Percentiles rank a stretch among this genome's conserved stretches.
Conservation (phyloP, 1,140 invertebrate species). For the Augochlora pura region DNA sequence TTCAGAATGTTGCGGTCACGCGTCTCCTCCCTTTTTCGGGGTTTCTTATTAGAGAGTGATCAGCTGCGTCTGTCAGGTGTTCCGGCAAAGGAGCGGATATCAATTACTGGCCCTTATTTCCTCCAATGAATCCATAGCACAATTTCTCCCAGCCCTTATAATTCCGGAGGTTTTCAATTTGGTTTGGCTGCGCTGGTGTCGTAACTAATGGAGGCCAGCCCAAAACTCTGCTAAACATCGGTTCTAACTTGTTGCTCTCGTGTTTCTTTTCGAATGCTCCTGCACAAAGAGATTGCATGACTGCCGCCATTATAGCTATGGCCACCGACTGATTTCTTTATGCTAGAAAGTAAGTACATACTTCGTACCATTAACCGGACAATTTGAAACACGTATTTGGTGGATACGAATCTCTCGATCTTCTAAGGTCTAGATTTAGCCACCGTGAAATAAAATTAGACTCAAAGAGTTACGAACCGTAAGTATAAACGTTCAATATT, state of each 20-base stretch:
- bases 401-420: too few relatives aligned
- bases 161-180: constrained; percentile 10
- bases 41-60: constrained; percentile 56
- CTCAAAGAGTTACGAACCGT: too few relatives aligned
- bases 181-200: not conserved
- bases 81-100: constrained; percentile 54
- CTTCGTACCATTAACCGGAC: not conserved
- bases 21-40: constrained; percentile 37
- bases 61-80: constrained; percentile 63
- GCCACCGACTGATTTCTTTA: not conserved
- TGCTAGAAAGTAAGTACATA: not conserved
- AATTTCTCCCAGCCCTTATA: not conserved
- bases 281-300: not conserved
- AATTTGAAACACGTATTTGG: too few relatives aligned
- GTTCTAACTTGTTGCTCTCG: not conserved
- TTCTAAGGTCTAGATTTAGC: too few relatives aligned
- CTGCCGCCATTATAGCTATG: not conserved
- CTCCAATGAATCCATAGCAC: constrained; percentile 30
- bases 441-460: too few relatives aligned
- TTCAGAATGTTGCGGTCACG: constrained; percentile 50
- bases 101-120: constrained; percentile 45
- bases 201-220: not conserved
- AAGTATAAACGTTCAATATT: too few relatives aligned
- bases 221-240: not conserved
- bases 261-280: not conserved